Conservation (phyloP, 2,797 vertebrate species). For the Falco novaeseelandiae region DNA sequence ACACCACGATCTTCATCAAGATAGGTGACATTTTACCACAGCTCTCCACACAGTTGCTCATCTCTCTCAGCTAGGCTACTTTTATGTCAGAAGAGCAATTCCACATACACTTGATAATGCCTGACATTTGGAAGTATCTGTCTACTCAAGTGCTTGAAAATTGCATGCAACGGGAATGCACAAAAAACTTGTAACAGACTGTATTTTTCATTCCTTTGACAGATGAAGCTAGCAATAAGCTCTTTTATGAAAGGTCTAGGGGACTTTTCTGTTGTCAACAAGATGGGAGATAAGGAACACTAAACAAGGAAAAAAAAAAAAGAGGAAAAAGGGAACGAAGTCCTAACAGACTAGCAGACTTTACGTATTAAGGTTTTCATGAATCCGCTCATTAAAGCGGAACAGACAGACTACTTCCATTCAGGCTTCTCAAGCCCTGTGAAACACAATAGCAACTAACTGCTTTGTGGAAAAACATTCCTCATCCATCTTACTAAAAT, state of each 20-base stretch:
- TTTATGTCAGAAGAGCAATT: not conserved
- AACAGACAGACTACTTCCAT: not conserved
- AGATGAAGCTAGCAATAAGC: not conserved
- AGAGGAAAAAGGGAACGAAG: not conserved
- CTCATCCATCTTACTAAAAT: not conserved
- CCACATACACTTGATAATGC: not conserved
- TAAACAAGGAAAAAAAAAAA: not conserved
- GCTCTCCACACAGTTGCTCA: not conserved
- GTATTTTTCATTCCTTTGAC: not conserved
- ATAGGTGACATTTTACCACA: not conserved
- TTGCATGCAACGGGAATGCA: not conserved
- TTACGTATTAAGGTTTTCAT: not conserved
- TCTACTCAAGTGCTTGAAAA: not conserved
- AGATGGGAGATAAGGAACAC: not conserved
- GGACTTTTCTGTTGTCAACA: not conserved
- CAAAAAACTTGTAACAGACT: not conserved
- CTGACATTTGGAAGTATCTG: not conserved
- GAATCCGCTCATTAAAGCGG: not conserved
- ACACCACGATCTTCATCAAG: not conserved
- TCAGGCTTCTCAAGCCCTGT: not conserved
- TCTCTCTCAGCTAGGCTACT: not conserved
- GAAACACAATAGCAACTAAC: not conserved
- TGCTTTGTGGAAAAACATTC: not conserved
- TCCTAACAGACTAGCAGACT: not conserved
- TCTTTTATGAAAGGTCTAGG: not conserved